phyloP scores from a whole-genome alignment of 2,797 vertebrate genomes.

The Thamnophis elegans region DNA sequence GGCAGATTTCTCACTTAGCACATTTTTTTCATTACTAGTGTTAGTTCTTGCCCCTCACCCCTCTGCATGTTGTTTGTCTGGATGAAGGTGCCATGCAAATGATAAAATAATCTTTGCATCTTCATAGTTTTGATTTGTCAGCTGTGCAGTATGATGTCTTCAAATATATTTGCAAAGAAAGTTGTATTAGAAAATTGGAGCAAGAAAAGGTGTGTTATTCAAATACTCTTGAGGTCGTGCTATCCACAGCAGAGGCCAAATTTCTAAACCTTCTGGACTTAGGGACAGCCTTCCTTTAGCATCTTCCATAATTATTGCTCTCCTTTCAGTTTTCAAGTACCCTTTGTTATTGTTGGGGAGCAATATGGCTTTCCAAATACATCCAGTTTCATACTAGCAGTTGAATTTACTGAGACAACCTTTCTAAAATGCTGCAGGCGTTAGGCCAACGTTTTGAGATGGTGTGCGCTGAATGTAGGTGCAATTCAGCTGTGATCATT shows the following conservation, averaged over 20 bases:
- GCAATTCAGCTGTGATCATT: not conserved
- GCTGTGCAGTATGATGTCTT: not conserved
- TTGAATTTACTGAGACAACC: not conserved
- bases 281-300: not conserved
- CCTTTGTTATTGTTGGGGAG: not conserved
- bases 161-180: not conserved
- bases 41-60: not conserved
- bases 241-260: not conserved
- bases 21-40: not conserved
- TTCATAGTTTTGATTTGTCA: not conserved
- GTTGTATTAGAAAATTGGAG: not conserved
- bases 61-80: too few species aligned
- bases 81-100: not conserved
- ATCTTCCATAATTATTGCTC: not conserved
- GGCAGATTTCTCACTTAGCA: not conserved
- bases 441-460: not conserved
- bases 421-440: not conserved
- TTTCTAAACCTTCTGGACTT: not conserved
- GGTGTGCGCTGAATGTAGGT: not conserved
- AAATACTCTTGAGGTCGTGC: not conserved
- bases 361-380: not conserved
- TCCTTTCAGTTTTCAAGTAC: not conserved
- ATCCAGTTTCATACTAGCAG: not conserved
- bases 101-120: not conserved
- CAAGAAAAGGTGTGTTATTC: not conserved